Conservation (phyloP, 2,797 vertebrate genomes). For the Heteromormyrus szaboi region DNA sequence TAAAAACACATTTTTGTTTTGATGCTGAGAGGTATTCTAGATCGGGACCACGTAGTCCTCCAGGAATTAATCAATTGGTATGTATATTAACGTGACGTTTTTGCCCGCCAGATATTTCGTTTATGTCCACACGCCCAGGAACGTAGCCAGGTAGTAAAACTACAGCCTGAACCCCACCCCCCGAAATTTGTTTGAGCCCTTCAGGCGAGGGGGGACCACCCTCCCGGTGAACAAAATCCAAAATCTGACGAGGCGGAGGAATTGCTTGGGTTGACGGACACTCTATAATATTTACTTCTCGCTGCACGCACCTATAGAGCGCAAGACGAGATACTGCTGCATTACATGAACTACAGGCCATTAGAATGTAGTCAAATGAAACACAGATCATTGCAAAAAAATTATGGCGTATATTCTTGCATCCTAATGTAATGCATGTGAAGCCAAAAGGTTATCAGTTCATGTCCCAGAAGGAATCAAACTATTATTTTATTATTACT, state of each 20-base stretch:
- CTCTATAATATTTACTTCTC: background rate
- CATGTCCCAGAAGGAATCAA: background rate
- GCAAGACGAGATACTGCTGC: background rate
- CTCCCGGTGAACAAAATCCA: background rate
- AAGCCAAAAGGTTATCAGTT: background rate
- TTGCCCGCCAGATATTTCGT: background rate
- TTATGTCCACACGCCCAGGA: background rate
- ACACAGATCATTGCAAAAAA: background rate
- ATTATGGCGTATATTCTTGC: background rate
- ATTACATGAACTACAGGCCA: background rate
- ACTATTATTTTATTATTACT: background rate
- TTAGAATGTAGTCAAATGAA: background rate
- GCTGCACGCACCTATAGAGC: background rate
- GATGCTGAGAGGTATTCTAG: background rate
- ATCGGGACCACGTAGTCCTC: background rate
- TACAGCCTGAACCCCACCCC: background rate
- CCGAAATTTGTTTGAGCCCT: background rate
- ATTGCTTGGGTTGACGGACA: background rate
- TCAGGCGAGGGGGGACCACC: background rate
- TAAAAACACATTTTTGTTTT: constrained; percentile 14
- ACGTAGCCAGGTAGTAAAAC: background rate
- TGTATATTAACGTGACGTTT: background rate
- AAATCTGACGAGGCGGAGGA: background rate
- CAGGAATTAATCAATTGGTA: background rate
- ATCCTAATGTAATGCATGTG: background rate